Evolutionary conservation across 1,140 invertebrate genomes (phyloP), one percentile per base, ranked within the genome.

Genomic region (Phortica variegata): DNA sequence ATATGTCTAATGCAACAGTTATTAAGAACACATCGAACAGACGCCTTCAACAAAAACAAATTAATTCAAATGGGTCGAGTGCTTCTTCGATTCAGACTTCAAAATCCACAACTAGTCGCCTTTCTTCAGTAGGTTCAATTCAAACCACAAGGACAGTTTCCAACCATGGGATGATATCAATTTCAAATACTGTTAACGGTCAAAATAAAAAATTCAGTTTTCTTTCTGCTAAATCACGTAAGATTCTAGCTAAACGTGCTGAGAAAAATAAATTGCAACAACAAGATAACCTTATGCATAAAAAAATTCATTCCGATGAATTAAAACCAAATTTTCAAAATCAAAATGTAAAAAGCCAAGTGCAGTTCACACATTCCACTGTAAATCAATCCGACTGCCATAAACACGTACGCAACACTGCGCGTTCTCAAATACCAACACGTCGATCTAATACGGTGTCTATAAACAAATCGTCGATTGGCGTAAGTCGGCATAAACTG

Each of bases 361-460:
- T 51, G 8, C 58, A 53, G 70, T 39, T 73, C 70, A 15, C 70
- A 56, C 70, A 73, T 61, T 69, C 70, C 50, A 62, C 70, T 15
- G 70, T 73, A 33, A n/a, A n/a, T 40, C 50, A 10, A n/a, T n/a
- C n/a, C n/a, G n/a, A n/a, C n/a, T n/a, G n/a, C n/a, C n/a, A n/a
- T n/a, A n/a, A n/a, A n/a, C n/a, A n/a, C n/a, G n/a, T 56, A 32
- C 63, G 69, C 45, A 70, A 73, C 45, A 66, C 65, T 26, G 33
- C 65, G 46, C 69, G 65, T 42, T 73, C 70, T 21, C 71, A 57
- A 42, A 74, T 74, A 52, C 71, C 71, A 34, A 74, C 71, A 40
- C 46, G 71, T n/a, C 56, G 71, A 5, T 71, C 71, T 21, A 74
- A 73, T 32, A 69, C 71, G 13, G 68, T 56, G 69, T 79, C 58